Base-by-base conservation (phyloP, 35 echinoderm and acorn worm species). In the Heliocidaris tuberculata region DNA sequence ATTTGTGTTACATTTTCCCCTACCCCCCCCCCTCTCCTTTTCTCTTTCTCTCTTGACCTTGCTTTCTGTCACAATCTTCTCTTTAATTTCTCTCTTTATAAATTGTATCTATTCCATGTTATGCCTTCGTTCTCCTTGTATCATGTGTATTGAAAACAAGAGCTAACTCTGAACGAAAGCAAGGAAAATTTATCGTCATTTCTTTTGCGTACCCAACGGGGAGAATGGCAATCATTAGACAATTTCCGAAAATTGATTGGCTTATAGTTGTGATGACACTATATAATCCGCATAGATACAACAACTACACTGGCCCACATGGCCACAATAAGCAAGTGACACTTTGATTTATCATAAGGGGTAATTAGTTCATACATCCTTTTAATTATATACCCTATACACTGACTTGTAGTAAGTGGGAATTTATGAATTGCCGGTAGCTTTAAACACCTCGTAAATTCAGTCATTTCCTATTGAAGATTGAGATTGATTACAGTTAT, bases 241-340 rank as follows among this genome's bases (percentile, higher is more conserved):
- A 78, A 78, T 78, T 78, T 78, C 65, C 65, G 65, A 78, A 78
- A 78, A 78, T 78, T 78, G 65, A 78, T 78, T n/a, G 27, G 27
- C 2, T 21, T 19, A 6, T 19, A 27, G 65, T n/a, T 78, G 65
- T 19, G 65, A 78, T 78, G 65, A n/a, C 65, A 78, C 65, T 19
- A 8, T 78, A n/a, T 78, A 78, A n/a, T 78, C 65, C 65, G 21
- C 65, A 78, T 7, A 70, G 60, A 70, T 70, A 70, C 17, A 70
- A 70, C 60, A 70, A 70, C 27, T 16, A n/a, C 24, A 21, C 27
- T 78, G 27, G 65, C 65, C 65, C 65, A 19, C 6, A n/a, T 6
- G 65, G 65, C 65, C 27, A 78, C 65, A 78, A 78, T 78, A 78
- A 78, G 65, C 65, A 21, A 78, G 17, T 78, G 65, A 78, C 65